These are phyloP conservation scores for Argynnis bischoffii DNA, from an alignment of 2,888 invertebrate genomes.

Conservation along the genomic window DNA sequence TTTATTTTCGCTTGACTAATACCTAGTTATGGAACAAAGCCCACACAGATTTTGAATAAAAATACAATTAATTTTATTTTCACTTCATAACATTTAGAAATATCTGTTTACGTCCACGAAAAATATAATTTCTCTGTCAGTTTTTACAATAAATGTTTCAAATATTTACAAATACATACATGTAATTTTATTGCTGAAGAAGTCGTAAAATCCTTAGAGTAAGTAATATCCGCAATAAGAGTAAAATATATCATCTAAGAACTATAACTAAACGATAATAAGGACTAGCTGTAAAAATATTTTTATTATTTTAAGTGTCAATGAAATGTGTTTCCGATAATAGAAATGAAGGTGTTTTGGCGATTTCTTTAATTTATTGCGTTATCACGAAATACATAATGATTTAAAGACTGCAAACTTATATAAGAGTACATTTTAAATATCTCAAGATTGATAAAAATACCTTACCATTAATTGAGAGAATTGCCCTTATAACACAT, in stretches of 20 bases:
- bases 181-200: slow-evolving; percentile 78
- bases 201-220: slow-evolving; percentile 69
- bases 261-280: slow-evolving; percentile 72
- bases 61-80: slow-evolving; percentile 44
- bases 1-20: slow-evolving; percentile 38
- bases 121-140: slow-evolving; percentile 76
- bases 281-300: slow-evolving; percentile 80
- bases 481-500: slow-evolving; percentile 47
- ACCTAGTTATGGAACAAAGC: slow-evolving; percentile 39
- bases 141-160: slow-evolving; percentile 72
- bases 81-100: slow-evolving; percentile 59
- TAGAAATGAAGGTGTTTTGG: slow-evolving; percentile 22
- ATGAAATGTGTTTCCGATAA: slow-evolving; percentile 49
- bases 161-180: slow-evolving; percentile 78
- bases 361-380: slow-evolving; percentile 38
- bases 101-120: slow-evolving; percentile 71
- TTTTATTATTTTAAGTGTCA: slow-evolving; percentile 60
- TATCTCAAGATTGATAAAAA: slow-evolving; percentile 27
- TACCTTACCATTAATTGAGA: slow-evolving; percentile 33
- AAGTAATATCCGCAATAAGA: slow-evolving; percentile 60
- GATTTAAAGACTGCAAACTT: slow-evolving; percentile 21
- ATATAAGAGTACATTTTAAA: slow-evolving; percentile 29
- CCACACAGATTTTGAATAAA: slow-evolving; percentile 40
- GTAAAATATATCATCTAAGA: slow-evolving; percentile 68
- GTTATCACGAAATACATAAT: slow-evolving; percentile 14